Base-by-base conservation (phyloP, 2,113 vertebrate genomes). In the Lepus europaeus region DNA sequence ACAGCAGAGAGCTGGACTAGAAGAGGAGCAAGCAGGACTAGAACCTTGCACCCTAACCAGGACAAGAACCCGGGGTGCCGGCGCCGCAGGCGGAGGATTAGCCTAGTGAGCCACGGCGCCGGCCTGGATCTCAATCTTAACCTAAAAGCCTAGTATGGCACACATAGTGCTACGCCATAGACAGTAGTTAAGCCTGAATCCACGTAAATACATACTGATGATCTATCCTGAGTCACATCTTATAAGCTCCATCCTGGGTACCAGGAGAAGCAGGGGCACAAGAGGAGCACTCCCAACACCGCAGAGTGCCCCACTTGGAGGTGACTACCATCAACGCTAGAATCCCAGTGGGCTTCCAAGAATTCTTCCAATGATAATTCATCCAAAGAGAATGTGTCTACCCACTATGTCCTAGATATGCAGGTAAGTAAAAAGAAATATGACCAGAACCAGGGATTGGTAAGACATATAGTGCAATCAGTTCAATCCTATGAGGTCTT, bases 201-300 rank as follows among this genome's bases (percentile, higher is more conserved):
- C 11, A 9, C 0, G 0, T 1, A 1, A 13, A 16, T 19, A 14
- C 0, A 49, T 68, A 56, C 61, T 63, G 25, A 29, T 51, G 56
- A 33, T 66, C 27, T 33, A 63, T 12, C 16, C 23, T 77, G 31
- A n/a, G 4, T 49, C 45, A 63, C 20, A 84, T 36, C 6, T 87
- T 31, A 39, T 1, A 78, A 23, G 22, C 31, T 14, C 4, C 45
- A 25, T 56, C 81, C 69, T 31, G 27, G 27, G 22, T 29, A 2
- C 51, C 10, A 13, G 10, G 0, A 63, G 72, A 56, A 53, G 53
- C 11, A 68, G 36, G 45, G 73, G 11, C 33, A 72, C 8, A 16
- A 56, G 27, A 10, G 17, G 19, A 33, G 10, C 3, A n/a, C n/a
- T 29, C 51, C 3, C 27, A 4, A 89, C 51, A 12, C 56, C 49